Percentiles rank a stretch among this genome's conserved stretches.
phyloP scores from a whole-genome alignment of 2,797 vertebrate species.

The Dendrocincla tyrannina region DNA sequence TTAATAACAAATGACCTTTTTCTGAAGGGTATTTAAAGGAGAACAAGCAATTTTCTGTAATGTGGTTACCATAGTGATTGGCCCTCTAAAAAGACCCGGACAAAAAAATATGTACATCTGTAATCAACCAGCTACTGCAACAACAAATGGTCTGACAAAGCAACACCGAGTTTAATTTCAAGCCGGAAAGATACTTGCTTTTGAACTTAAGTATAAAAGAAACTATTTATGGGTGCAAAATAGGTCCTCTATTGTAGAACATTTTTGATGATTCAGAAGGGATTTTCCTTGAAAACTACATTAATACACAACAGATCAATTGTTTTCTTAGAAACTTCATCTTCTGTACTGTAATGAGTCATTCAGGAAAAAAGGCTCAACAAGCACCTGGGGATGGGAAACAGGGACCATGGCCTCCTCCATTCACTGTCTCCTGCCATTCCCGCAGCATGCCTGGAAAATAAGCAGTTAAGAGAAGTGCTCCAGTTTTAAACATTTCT shows the following conservation, averaged over 20 bases:
- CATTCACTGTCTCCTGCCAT: neutral
- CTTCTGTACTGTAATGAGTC: neutral
- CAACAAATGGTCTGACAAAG: slow-evolving; percentile 62
- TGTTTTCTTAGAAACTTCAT: slow-evolving; percentile 20
- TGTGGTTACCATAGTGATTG: slow-evolving; percentile 76
- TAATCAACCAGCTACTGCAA: slow-evolving; percentile 58
- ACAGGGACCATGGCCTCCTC: neutral
- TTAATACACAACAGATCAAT: neutral
- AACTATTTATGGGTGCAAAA: neutral
- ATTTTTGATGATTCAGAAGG: slow-evolving; percentile 14
- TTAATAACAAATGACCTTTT: slow-evolving; percentile 69
- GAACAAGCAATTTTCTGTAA: slow-evolving; percentile 71
- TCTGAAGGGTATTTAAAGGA: slow-evolving; percentile 73
- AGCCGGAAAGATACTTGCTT: slow-evolving; percentile 35
- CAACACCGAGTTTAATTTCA: slow-evolving; percentile 52
- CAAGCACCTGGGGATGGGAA: neutral
- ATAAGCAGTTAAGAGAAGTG: neutral
- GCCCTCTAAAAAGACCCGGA: slow-evolving; percentile 64
- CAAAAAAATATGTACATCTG: slow-evolving; percentile 39
- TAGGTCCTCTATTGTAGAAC: neutral
- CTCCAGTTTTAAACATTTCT: neutral
- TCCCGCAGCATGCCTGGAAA: neutral
- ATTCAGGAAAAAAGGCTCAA: neutral
- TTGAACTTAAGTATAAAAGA: slow-evolving; percentile 40
- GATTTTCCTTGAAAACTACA: slow-evolving; percentile 46